Base-by-base conservation (phyloP, 2,113 vertebrate genomes). In the Pica pica region DNA sequence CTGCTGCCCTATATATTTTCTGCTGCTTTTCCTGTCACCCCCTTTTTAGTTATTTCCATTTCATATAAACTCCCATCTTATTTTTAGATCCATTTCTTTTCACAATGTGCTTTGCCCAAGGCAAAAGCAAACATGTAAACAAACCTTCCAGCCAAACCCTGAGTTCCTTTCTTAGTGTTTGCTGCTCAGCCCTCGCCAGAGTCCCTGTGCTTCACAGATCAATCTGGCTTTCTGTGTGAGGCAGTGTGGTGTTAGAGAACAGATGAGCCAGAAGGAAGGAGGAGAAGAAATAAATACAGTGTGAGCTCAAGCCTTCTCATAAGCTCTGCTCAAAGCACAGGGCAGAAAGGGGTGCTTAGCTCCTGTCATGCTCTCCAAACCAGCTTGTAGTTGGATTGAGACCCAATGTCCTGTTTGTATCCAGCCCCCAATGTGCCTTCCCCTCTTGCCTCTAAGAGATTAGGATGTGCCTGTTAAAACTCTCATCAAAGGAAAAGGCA, bases 61-160 rank as follows among this genome's bases (percentile, higher is more conserved):
- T 90, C 46, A 41, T 53, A 53, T n/a, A 83, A 89, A 28, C 33
- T 89, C n/a, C 12, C 19, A 50, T 63, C 59, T 92, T 92, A 93
- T 84, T 91, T 95, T 94, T 95, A 89, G 89, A 78, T 78, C 49
- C 22, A 78, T 49, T 73, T 92, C 67, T 82, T 89, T 79, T 73
- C 46, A 83, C 46, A 46, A 57, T 69, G n/a, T 61, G 53, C 57
- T 91, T 87, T 84, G 81, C 90, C 69, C 81, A 60, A 81, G 71
- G 79, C 92, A 94, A 91, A 39, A 74, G 49, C 60, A 94, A 84
- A 71, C 28, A 69, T 19, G 79, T 18, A 87, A 87, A 95, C 65
- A 68, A 70, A 84, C 24, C 33, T 87, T 82, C 33, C 37, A 84
- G 49, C 44, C 65, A 79, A 49, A 92, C 28, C 18, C 77, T 20